Evolutionary conservation across 2,113 vertebrate species (phyloP).

Genomic region (Ceratotherium simum): DNA sequence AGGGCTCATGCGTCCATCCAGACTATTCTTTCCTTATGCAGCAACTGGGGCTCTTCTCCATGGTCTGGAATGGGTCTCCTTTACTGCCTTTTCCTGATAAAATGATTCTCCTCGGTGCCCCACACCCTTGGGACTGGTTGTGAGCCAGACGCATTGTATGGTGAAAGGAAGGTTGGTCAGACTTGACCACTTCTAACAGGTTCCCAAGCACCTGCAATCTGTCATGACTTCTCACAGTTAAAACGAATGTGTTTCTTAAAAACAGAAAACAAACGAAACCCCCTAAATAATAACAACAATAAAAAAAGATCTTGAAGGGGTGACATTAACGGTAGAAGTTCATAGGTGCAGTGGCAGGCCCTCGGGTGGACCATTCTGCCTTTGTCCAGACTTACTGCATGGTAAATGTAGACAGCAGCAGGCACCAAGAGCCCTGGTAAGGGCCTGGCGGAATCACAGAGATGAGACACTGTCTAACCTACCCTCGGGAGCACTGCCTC

Average conservation of each 20-base stretch:
- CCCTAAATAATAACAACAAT: too few relatives aligned
- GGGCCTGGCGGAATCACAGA: background rate
- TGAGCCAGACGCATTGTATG: background rate
- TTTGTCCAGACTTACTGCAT: background rate
- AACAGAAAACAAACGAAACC: background rate
- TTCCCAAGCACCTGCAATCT: background rate
- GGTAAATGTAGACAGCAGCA: background rate
- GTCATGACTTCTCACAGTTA: background rate
- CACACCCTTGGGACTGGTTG: background rate
- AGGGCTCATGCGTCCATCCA: background rate
- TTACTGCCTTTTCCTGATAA: background rate
- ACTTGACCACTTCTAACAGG: background rate
- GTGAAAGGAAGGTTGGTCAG: background rate
- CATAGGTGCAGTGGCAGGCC: background rate
- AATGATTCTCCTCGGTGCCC: background rate
- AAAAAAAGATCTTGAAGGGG: background rate
- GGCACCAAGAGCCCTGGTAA: background rate
- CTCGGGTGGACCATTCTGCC: too few relatives aligned
- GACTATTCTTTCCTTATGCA: background rate
- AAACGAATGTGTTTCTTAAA: background rate
- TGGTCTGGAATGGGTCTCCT: background rate
- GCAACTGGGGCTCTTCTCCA: background rate
- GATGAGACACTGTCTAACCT: background rate
- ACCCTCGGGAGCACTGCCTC: background rate
- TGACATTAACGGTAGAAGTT: background rate